Evolutionary conservation across 1,140 invertebrate species (phyloP).

Genomic region (Procambarus virginalis): DNA sequence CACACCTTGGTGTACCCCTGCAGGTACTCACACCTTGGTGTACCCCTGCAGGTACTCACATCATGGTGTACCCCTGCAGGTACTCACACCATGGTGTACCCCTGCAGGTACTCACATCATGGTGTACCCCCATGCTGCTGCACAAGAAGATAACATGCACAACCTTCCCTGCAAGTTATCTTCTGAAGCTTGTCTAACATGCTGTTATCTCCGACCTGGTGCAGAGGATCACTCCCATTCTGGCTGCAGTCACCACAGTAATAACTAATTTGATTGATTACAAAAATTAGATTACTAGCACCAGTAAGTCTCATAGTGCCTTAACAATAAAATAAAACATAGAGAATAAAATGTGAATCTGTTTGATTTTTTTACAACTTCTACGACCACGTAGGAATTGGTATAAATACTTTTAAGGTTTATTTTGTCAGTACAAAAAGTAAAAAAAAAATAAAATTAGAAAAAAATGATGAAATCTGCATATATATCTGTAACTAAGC

Average conservation of each 20-base stretch:
- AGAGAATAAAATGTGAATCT: neutral
- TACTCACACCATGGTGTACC: neutral
- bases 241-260: neutral
- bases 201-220: too few relatives aligned
- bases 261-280: constrained; percentile 27
- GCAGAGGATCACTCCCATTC: too few relatives aligned
- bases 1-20: too few relatives aligned
- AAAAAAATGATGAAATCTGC: neutral
- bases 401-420: too few relatives aligned
- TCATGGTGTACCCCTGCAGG: too few relatives aligned
- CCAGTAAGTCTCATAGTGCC: constrained; percentile 9
- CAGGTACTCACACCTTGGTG: too few relatives aligned
- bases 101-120: neutral
- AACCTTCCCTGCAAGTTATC: neutral
- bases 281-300: constrained; percentile 30
- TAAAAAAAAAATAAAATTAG: neutral
- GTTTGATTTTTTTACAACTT: too few relatives aligned
- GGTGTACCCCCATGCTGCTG: neutral
- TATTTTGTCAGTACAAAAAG: too few relatives aligned
- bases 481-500: neutral
- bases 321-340: neutral
- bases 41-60: too few relatives aligned
- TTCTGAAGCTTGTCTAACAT: too few relatives aligned
- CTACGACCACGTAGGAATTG: too few relatives aligned
- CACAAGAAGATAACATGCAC: neutral